Conservation (phyloP, 2,113 vertebrate species). For the Furnarius figulus region DNA sequence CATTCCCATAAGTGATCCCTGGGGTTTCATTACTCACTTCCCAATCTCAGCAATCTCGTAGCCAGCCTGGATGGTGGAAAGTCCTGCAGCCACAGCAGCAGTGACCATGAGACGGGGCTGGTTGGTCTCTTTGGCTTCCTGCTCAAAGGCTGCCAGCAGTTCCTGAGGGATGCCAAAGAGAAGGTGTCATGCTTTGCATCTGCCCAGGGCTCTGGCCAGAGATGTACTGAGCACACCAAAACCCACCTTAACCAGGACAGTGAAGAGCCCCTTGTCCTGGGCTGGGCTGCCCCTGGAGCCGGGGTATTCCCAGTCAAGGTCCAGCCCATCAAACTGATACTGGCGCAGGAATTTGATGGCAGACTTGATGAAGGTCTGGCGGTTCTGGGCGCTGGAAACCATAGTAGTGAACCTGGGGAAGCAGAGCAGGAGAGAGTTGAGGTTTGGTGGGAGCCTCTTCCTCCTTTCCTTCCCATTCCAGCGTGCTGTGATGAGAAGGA, state of each 20-base stretch:
- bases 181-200: too few species aligned
- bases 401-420: constrained; percentile 5
- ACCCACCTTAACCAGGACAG: neutral
- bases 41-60: constrained; percentile 77
- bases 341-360: neutral
- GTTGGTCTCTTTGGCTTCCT: constrained; percentile 71
- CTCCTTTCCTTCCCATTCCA: neutral
- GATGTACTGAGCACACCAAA: neutral
- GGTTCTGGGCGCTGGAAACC: neutral
- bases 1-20: neutral
- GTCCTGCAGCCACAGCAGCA: constrained; percentile 73
- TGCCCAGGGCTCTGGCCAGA: neutral
- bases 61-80: constrained; percentile 74
- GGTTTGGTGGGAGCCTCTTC: neutral
- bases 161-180: neutral
- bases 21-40: constrained; percentile 52
- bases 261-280: neutral
- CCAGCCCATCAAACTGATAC: neutral
- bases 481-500: rapidly evolving
- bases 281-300: neutral
- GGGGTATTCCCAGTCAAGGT: neutral
- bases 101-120: constrained; percentile 78
- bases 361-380: neutral
- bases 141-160: neutral
- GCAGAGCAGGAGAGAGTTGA: neutral